Conservation (phyloP, 2,797 vertebrate species). For the Microtus agrestis region DNA sequence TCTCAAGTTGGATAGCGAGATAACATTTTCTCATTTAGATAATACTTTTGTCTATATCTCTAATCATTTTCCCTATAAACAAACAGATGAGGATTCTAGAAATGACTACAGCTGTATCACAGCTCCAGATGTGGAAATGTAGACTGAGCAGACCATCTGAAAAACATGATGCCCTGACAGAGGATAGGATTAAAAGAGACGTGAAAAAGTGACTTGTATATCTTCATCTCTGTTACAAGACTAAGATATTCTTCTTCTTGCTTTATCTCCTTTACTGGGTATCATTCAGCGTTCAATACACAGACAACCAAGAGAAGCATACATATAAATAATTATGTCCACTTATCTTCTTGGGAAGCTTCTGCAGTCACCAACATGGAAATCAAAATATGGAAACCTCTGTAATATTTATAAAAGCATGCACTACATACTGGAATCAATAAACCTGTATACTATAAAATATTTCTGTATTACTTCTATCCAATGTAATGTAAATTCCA, state of each 20-base stretch:
- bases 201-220: background rate
- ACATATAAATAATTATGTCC: background rate
- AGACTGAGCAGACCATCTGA: background rate
- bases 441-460: too few species aligned
- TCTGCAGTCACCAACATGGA: background rate
- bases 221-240: background rate
- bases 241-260: background rate
- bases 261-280: background rate
- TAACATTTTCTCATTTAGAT: background rate
- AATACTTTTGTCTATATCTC: background rate
- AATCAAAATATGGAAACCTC: background rate
- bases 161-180: background rate
- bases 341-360: background rate
- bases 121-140: background rate
- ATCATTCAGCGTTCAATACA: background rate
- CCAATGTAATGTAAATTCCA: background rate
- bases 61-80: background rate
- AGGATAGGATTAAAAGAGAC: background rate
- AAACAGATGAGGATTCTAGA: background rate
- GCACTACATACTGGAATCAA: background rate
- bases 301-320: background rate
- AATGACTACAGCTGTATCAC: background rate
- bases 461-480: background rate
- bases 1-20: fast-evolving
- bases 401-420: background rate